These are phyloP conservation scores for Entomobrya multifasciata DNA, from an alignment of 2,888 invertebrate species.

Conservation along the genomic window DNA sequence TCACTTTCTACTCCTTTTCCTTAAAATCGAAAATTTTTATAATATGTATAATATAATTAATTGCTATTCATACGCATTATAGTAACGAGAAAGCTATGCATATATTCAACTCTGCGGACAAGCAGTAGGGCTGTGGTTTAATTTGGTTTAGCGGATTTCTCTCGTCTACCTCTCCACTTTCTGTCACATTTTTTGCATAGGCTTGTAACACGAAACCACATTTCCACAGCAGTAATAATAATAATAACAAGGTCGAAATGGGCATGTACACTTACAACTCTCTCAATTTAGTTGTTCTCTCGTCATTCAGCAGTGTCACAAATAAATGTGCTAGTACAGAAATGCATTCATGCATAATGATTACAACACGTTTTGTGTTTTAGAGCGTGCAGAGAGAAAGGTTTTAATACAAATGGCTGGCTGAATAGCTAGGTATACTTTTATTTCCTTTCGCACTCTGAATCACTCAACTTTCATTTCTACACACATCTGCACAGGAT, in stretches of 20 bases:
- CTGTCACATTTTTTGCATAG: background rate
- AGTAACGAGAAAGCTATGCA: no score
- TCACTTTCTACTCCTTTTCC: no score
- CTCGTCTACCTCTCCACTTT: no score
- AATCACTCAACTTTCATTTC: background rate
- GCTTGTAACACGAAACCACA: slow-evolving; percentile 50
- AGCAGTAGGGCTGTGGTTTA: no score
- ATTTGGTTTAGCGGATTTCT: no score
- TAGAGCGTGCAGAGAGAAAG: slow-evolving; percentile 1
- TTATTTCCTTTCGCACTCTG: background rate
- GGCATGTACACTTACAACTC: background rate
- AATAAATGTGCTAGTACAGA: background rate
- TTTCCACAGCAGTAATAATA: background rate
- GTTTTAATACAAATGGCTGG: background rate
- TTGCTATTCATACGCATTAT: no score
- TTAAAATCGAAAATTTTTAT: no score
- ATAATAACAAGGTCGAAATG: background rate
- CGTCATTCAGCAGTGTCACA: background rate
- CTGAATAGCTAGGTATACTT: background rate
- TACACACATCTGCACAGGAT: background rate
- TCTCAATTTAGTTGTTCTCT: background rate
- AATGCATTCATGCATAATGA: slow-evolving; percentile 11
- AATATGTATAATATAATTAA: no score
- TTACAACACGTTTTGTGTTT: slow-evolving; percentile 28
- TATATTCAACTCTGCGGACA: no score